phyloP scores from a whole-genome alignment of 2,888 invertebrate species.

The Watsonalla binaria region DNA sequence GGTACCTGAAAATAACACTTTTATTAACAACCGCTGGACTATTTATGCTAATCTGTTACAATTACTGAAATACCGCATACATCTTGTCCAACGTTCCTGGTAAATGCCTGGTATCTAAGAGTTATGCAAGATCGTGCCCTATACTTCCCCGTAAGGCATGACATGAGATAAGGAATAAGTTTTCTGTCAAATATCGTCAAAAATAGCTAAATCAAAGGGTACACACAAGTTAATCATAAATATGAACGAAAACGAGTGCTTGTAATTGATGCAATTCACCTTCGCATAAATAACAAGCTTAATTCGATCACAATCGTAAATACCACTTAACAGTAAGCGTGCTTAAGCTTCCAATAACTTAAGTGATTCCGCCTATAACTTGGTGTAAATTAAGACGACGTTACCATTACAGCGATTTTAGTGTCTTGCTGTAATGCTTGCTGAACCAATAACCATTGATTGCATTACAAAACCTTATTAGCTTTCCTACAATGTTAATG shows the following conservation, averaged over 20 bases:
- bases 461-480: not conserved
- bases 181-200: too few relatives aligned
- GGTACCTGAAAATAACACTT: slow-evolving; percentile 71
- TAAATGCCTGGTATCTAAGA: too few relatives aligned
- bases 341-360: not conserved
- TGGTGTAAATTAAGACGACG: not conserved
- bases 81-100: too few relatives aligned
- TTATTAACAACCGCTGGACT: too few relatives aligned
- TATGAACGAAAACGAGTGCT: not conserved
- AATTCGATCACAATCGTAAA: not conserved
- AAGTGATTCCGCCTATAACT: not conserved
- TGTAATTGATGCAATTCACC: not conserved
- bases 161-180: too few relatives aligned
- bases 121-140: too few relatives aligned
- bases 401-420: not conserved
- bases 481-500: not conserved
- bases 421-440: too few relatives aligned
- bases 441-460: not conserved
- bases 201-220: too few relatives aligned
- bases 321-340: not conserved
- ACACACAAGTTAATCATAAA: not conserved
- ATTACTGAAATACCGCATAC: too few relatives aligned
- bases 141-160: too few relatives aligned
- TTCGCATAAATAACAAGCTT: not conserved
- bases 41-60: too few relatives aligned